phyloP scores from a whole-genome alignment of 2,888 invertebrate genomes.

The Drosophila percnosoma region DNA sequence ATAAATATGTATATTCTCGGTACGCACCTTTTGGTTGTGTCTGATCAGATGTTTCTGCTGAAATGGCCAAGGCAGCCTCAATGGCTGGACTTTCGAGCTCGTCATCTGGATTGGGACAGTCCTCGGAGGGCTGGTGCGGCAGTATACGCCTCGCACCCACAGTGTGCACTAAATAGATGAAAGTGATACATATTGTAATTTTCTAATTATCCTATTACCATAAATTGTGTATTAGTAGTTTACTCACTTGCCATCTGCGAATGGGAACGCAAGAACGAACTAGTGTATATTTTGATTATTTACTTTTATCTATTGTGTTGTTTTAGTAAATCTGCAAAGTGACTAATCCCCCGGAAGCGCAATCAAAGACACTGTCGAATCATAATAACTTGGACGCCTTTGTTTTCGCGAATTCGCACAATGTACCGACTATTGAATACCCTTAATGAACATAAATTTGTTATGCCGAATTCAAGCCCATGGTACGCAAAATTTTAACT shows the following conservation, averaged over 20 bases:
- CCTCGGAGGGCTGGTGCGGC: constrained; percentile 71
- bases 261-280: background rate
- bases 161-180: constrained; percentile 77
- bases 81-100: constrained; percentile 83
- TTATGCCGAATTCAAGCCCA: background rate
- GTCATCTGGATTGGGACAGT: constrained; percentile 73
- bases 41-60: constrained; percentile 58
- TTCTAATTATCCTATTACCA: background rate
- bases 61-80: constrained; percentile 80
- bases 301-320: constrained; percentile 29
- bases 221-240: background rate
- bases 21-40: constrained; percentile 70
- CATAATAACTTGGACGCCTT: constrained; percentile 57
- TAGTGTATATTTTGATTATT: constrained; percentile 18
- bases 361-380: constrained; percentile 28
- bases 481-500: background rate
- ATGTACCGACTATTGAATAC: constrained; percentile 28
- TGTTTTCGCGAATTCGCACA: constrained; percentile 25
- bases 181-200: constrained; percentile 4
- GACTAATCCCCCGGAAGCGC: constrained; percentile 59
- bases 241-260: constrained; percentile 34
- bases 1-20: background rate
- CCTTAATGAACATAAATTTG: constrained; percentile 3
- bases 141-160: constrained; percentile 81
- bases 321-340: constrained; percentile 28